phyloP scores from a whole-genome alignment of 2,797 vertebrate genomes.

The Schizopygopsis malacanthus region DNA sequence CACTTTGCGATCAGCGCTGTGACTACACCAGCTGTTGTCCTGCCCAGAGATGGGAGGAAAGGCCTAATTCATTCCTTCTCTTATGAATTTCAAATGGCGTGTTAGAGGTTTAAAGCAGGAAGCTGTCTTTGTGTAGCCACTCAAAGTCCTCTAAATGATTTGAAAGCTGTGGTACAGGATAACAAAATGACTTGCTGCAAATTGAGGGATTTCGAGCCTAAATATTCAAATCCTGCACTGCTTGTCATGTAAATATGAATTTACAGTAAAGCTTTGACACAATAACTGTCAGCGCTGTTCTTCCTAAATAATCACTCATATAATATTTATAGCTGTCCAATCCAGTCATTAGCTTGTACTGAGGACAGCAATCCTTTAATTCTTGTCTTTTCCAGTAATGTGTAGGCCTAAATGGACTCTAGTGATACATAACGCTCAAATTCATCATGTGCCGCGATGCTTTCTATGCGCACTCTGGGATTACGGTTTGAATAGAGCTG shows the following conservation, averaged over 20 bases:
- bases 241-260: conserved; percentile 72
- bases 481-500: conserved; percentile 17
- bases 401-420: conserved; percentile 29
- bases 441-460: background rate
- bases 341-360: conserved; percentile 57
- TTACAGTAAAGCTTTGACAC: conserved; percentile 71
- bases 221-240: conserved; percentile 76
- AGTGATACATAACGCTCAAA: conserved; percentile 6
- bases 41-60: background rate
- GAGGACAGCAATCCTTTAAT: conserved; percentile 53
- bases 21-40: conserved; percentile 30
- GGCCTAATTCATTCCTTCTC: conserved; percentile 51
- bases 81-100: conserved; percentile 74
- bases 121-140: conserved; percentile 65
- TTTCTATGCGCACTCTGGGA: conserved; percentile 1
- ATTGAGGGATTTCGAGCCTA: conserved; percentile 73
- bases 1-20: background rate
- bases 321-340: conserved; percentile 51
- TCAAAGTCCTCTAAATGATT: conserved; percentile 72
- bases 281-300: conserved; percentile 58
- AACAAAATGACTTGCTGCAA: conserved; percentile 71
- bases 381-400: conserved; percentile 41
- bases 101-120: conserved; percentile 62
- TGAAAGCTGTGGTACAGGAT: conserved; percentile 73
- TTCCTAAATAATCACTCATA: conserved; percentile 54